A percentile compares a stretch with the other conserved stretches of the same genome.
These are phyloP conservation scores for Pyrrhia umbra DNA, from an alignment of 2,888 invertebrate species.

Conservation along the genomic window DNA sequence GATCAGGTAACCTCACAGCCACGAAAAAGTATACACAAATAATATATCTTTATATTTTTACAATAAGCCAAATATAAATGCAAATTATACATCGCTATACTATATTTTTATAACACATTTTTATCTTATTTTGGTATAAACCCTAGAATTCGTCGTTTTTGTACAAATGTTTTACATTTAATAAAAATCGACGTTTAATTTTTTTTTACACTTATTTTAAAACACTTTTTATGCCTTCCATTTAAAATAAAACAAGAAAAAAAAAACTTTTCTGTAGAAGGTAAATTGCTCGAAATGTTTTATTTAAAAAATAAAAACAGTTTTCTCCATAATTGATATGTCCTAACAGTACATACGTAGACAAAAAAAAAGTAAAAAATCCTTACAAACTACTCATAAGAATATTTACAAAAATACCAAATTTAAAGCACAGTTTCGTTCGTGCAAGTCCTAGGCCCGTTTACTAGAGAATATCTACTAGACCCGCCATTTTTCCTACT, in stretches of 20 bases:
- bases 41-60: constrained; percentile 47
- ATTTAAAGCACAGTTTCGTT: constrained; percentile 95
- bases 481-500: constrained; percentile 92
- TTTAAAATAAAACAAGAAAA: constrained; percentile 10
- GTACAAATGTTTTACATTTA: constrained; percentile 47
- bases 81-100: constrained; percentile 47
- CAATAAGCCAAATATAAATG: constrained; percentile 55
- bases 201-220: constrained; percentile 36
- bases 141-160: constrained; percentile 33
- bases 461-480: constrained; percentile 94
- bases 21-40: constrained; percentile 77
- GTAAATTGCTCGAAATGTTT: constrained; percentile 40
- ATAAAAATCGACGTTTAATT: constrained; percentile 38
- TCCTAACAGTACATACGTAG: constrained; percentile 52
- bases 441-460: constrained; percentile 95
- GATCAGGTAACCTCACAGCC: constrained; percentile 78
- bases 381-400: constrained; percentile 50
- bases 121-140: constrained; percentile 44
- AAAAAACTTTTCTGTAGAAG: constrained; percentile 2
- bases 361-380: constrained; percentile 44
- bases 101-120: constrained; percentile 50
- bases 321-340: constrained; percentile 53
- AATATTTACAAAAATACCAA: constrained; percentile 58
- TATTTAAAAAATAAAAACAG: constrained; percentile 7
- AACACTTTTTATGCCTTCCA: constrained; percentile 28